These are phyloP conservation scores for Epinotia demarniana DNA, from an alignment of 2,888 invertebrate species.

Conservation along the genomic window DNA sequence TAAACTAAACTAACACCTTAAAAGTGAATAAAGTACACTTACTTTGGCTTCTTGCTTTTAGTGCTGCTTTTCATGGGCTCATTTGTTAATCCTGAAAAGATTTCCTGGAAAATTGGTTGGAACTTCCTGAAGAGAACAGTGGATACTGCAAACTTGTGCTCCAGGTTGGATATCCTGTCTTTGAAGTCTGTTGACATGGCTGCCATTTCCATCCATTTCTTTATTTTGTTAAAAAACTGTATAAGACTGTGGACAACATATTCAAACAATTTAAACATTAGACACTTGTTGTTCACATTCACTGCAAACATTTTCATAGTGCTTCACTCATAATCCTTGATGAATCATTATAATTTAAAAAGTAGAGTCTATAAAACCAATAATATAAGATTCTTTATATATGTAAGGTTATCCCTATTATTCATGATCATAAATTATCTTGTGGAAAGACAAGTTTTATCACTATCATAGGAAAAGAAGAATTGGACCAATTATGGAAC, in stretches of 20 bases:
- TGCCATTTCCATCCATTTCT: conserved; percentile 98
- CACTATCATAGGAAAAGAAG: too few species aligned
- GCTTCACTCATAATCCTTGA: too few species aligned
- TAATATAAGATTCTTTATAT: too few species aligned
- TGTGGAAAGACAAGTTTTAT: too few species aligned
- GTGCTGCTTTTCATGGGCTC: conserved; percentile 83
- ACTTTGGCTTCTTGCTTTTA: conserved; percentile 83
- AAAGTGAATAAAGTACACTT: conserved; percentile 51
- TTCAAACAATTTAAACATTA: not conserved
- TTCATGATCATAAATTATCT: too few species aligned
- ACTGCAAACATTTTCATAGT: too few species aligned
- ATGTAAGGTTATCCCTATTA: too few species aligned
- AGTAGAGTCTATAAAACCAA: too few species aligned
- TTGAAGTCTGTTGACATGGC: conserved; percentile 93
- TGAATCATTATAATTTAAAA: too few species aligned
- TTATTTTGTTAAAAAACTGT: conserved; percentile 97
- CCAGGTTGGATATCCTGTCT: conserved; percentile 92
- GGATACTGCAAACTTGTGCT: conserved; percentile 96
- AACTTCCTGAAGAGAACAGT: conserved; percentile 97
- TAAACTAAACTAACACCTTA: not conserved
- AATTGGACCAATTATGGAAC: too few species aligned
- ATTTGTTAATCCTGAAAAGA: conserved; percentile 89
- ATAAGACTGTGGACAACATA: conserved; percentile 87
- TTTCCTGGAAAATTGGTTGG: conserved; percentile 93
- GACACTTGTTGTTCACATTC: too few species aligned